Conservation (phyloP, 2,888 invertebrate species). For the Tiphia femorata region DNA sequence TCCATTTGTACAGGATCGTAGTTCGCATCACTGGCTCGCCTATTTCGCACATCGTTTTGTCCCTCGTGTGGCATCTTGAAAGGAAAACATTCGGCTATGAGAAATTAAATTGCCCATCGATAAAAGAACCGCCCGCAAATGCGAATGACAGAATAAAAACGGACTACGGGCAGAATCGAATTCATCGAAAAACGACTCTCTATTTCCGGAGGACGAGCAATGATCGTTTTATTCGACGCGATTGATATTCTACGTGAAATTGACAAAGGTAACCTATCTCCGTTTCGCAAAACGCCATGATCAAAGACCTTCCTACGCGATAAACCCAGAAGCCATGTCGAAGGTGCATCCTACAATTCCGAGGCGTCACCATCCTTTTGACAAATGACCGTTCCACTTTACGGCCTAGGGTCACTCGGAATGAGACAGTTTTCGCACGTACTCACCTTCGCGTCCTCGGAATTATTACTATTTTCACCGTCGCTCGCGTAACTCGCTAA, state of each 20-base stretch:
- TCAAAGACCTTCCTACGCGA: not conserved
- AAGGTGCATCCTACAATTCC: conserved; percentile 15
- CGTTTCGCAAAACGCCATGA: not conserved
- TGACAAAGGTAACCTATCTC: not conserved
- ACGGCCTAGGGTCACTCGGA: too few species aligned
- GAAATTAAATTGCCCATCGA: too few species aligned
- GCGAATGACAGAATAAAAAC: too few species aligned
- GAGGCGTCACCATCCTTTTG: conserved; percentile 19
- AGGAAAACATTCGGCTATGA: conserved; percentile 17
- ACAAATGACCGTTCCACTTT: not conserved
- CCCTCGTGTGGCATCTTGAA: conserved; percentile 49
- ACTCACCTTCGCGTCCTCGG: conserved; percentile 61
- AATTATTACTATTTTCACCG: conserved; percentile 74
- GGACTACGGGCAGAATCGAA: too few species aligned
- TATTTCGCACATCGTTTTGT: conserved; percentile 24
- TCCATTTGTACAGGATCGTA: conserved; percentile 86
- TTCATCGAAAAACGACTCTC: too few species aligned
- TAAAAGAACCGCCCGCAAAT: too few species aligned
- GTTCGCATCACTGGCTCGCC: conserved; percentile 76
- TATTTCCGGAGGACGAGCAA: too few species aligned
- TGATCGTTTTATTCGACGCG: too few species aligned
- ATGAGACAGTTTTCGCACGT: too few species aligned
- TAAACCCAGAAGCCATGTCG: conserved; percentile 31
- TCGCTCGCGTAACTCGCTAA: conserved; percentile 84
- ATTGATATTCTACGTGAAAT: too few species aligned